Evolutionary conservation across 2,888 invertebrate genomes (phyloP), one percentile per base, ranked within the genome.

Genomic region (Neria commutata): DNA sequence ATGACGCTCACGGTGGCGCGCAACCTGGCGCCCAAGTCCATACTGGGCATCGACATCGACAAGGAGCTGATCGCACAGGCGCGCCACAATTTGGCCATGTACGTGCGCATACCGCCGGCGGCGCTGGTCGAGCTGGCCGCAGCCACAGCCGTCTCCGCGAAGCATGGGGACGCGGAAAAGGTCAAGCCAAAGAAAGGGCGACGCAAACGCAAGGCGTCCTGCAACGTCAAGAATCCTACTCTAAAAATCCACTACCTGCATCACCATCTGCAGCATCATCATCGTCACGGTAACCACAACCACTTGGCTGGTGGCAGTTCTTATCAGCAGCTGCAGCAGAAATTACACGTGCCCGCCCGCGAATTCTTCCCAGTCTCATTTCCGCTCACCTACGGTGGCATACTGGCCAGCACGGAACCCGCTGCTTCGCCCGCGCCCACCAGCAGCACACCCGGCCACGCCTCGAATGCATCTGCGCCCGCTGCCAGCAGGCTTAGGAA

Each of bases 11-110:
- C 91, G 0, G 87, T 99, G 50, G 98, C 95, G 0, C 86, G 92
- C 63, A 91, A 94, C 72, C 89, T 94, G 68, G 86, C 88, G 33
- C 96, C 98, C 2, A 88, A 88, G 63, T 91, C 91, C 66, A 91
- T 98, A 58, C 86, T 92, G 57, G 99, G 98, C 60, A 90, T 98
- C 67, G 98, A 99, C 79, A 98, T 99, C 69, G 98, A 99, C 84
- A 86, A 88, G 23, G 88, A 89, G 68, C 85, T 99, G 67, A 91
- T 98, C 67, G 84, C 85, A 2, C 72, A 78, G 50, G 85, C 87
- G 2, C 73, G 80, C 4, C 74, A 75, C 23, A 82, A 81, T 67
- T 66, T 82, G 2, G 74, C 78, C 17, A 74, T 81, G 63, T 81
- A 75, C 63, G 81, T 82, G 56, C 72, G 73, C 24, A 79, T 82